phyloP scores from a whole-genome alignment of 2,113 vertebrate species.

The Ciconia boyciana region DNA sequence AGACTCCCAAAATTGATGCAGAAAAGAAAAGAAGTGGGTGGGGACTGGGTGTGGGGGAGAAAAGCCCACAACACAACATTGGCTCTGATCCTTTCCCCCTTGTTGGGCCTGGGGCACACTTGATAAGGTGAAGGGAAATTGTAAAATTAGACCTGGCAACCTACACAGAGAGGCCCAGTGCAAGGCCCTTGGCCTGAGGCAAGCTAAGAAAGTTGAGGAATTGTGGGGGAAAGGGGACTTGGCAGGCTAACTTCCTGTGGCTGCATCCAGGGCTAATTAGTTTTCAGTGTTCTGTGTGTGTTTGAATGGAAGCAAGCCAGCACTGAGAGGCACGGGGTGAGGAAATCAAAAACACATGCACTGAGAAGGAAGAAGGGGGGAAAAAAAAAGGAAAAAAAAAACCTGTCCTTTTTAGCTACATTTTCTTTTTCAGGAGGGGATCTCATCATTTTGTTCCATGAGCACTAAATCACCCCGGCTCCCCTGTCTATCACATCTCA shows the following conservation, averaged over 20 bases:
- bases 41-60: conserved; percentile 56
- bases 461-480: conserved; percentile 73
- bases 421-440: conserved; percentile 70
- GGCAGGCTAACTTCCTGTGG: conserved; percentile 87
- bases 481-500: conserved; percentile 78
- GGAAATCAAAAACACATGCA: conserved; percentile 89
- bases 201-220: conserved; percentile 80
- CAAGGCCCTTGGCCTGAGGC: conserved; percentile 76
- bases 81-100: conserved; percentile 66
- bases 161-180: conserved; percentile 74
- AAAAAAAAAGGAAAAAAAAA: not conserved
- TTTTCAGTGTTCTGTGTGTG: conserved; percentile 81
- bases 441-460: conserved; percentile 77
- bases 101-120: conserved; percentile 64
- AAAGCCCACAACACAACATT: conserved; percentile 50
- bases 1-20: conserved; percentile 61
- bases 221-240: conserved; percentile 85
- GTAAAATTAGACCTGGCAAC: conserved; percentile 88
- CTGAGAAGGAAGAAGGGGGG: conserved; percentile 38
- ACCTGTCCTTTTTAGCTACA: conserved; percentile 67
- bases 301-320: conserved; percentile 79
- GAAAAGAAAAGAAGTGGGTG: conserved; percentile 59
- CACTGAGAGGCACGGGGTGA: conserved; percentile 70
- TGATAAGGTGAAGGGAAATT: conserved; percentile 82
- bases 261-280: conserved; percentile 85